phyloP scores from a whole-genome alignment of 2,888 invertebrate genomes.

The Anorthoa munda region DNA sequence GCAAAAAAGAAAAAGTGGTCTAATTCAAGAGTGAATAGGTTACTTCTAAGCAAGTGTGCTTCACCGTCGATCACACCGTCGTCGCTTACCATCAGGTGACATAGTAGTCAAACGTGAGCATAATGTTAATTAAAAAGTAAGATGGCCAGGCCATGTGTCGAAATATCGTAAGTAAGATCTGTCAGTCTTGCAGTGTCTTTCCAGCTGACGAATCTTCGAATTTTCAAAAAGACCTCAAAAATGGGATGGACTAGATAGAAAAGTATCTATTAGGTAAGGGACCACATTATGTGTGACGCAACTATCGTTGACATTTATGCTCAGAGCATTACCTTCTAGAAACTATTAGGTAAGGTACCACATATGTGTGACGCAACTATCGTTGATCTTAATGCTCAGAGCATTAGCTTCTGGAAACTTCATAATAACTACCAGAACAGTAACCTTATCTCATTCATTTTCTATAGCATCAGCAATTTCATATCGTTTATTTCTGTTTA shows the following conservation, averaged over 20 bases:
- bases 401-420: conserved; percentile 1
- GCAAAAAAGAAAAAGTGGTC: no score
- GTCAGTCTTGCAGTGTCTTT: not conserved
- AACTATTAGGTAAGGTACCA: not conserved
- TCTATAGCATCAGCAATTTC: not conserved
- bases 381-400: not conserved
- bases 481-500: conserved; percentile 6
- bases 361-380: not conserved
- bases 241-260: not conserved
- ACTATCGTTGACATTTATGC: not conserved
- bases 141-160: not conserved
- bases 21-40: no score
- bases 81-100: no score
- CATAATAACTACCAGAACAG: not conserved
- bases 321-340: not conserved
- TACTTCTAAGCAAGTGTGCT: no score
- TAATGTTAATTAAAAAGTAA: no score
- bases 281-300: not conserved
- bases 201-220: not conserved
- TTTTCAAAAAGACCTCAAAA: no score
- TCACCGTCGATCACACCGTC: no score
- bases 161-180: not conserved
- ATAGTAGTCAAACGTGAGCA: no score
- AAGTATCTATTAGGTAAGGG: not conserved
- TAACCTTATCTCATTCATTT: conserved; percentile 3